Percentiles rank a stretch among this genome's conserved stretches.
Evolutionary conservation across 1,140 invertebrate species (phyloP).

Genomic region (Mactra quadrangularis): DNA sequence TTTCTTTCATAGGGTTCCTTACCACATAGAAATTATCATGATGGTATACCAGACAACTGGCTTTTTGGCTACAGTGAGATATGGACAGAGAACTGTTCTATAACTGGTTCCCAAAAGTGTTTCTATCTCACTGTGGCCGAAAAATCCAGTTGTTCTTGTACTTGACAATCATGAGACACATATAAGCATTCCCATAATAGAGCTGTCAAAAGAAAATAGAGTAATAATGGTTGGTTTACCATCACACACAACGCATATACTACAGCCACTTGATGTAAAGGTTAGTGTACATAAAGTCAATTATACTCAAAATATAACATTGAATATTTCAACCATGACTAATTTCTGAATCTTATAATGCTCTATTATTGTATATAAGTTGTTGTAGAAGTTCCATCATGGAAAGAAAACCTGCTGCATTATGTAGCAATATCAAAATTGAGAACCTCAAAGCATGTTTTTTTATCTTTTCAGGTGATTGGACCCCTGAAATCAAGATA

Average conservation of each 20-base stretch:
- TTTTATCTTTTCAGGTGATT: not conserved
- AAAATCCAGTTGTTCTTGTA: not conserved
- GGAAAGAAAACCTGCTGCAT: too few relatives aligned
- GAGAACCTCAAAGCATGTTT: not conserved
- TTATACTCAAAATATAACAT: too few relatives aligned
- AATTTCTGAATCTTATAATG: too few relatives aligned
- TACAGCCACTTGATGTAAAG: slow-evolving; percentile 21
- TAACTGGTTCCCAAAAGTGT: not conserved
- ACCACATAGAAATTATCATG: not conserved
- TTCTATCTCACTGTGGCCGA: not conserved
- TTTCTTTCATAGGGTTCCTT: not conserved
- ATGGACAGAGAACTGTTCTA: slow-evolving; percentile 25
- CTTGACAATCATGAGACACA: slow-evolving; percentile 41
- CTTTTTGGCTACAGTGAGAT: not conserved
- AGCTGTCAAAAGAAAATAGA: not conserved
- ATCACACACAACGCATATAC: slow-evolving; percentile 17
- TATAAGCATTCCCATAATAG: not conserved
- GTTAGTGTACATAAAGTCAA: too few relatives aligned
- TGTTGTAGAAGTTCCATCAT: not conserved
- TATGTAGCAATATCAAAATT: not conserved
- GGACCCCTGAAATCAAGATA: not conserved
- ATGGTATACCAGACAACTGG: not conserved
- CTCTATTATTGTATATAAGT: too few relatives aligned
- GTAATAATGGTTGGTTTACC: slow-evolving; percentile 12
- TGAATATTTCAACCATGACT: too few relatives aligned